Percentiles rank a stretch among this genome's conserved stretches.
Evolutionary conservation across 1,140 invertebrate genomes (phyloP).

Genomic region (Rhysida immarginata): DNA sequence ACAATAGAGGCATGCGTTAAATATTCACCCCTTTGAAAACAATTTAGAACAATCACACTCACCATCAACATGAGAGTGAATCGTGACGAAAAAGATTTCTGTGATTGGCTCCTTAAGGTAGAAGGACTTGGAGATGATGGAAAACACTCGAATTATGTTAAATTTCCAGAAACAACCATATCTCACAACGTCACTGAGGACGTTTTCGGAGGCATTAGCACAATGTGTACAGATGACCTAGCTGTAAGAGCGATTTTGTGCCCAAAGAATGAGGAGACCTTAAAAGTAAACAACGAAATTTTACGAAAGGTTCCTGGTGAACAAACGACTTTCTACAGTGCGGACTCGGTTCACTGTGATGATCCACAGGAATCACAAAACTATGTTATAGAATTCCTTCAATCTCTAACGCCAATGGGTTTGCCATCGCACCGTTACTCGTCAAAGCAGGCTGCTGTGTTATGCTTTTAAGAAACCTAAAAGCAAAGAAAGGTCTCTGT

Average conservation of each 20-base stretch:
- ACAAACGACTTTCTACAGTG: background rate
- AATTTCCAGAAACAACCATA: too few species aligned
- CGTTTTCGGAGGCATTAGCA: too few species aligned
- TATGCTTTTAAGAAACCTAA: background rate
- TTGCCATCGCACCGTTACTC: background rate
- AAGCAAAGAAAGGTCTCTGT: constrained; percentile 4
- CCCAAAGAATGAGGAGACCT: background rate
- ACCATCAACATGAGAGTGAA: constrained; percentile 18
- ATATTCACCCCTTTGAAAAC: constrained; percentile 18
- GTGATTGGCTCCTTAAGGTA: constrained; percentile 14
- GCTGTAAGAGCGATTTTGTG: background rate
- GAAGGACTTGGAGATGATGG: too few species aligned
- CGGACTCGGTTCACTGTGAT: background rate
- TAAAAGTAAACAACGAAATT: background rate
- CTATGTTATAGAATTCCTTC: background rate
- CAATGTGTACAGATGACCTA: too few species aligned
- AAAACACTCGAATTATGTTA: too few species aligned
- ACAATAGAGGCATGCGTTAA: constrained; percentile 19
- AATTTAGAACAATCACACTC: constrained; percentile 12
- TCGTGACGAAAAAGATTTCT: constrained; percentile 14
- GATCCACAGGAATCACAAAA: background rate
- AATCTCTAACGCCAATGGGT: background rate
- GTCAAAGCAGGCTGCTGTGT: background rate
- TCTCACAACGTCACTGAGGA: too few species aligned
- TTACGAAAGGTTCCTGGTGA: background rate